Evolutionary conservation across 2,113 vertebrate genomes (phyloP), one percentile per base, ranked within the genome.

Genomic region (Silurus asotus): DNA sequence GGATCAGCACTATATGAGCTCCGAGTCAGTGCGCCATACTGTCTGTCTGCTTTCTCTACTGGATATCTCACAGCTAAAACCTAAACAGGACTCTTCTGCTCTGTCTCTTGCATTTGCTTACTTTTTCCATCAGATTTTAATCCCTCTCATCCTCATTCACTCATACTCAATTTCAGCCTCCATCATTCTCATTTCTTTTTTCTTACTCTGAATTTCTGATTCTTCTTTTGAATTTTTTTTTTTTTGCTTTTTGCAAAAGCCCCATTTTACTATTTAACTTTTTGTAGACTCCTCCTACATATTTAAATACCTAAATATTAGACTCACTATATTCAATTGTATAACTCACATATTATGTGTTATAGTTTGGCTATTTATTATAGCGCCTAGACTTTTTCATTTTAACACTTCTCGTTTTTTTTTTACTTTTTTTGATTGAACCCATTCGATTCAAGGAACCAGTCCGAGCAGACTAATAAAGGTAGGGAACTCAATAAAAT

Each of bases 1-100:
- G 83, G 86, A 91, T 89, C 86, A 90, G 84, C 55, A 79, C 80
- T 86, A 82, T 86, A 87, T 89, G 84, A 89, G 86, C 82, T 85
- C 80, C 37, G n/a, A 84, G 85, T 83, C 75, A 23, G 74, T 74
- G 81, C 45, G 79, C 75, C 74, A 80, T 56, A 70, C 72, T 72
- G 56, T 81, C 56, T 28, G 81, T 48, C 79, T 72, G 67, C 81
- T 85, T 82, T 72, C 53, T 80, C 75, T 62, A 51, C 82, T 53
- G 62, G 74, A 70, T 25, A 70, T 59, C 49, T 77, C 59, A 55
- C 13, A 19, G 69, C 69, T 53, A 75, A 84, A 84, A 59, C 75
- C 81, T 64, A 80, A 59, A 51, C 56, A 37, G 79, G 59, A 25
- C 80, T 86, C 53, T 55, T 58, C 53, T 56, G 20, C 23, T 86